These are phyloP conservation scores for Phylloscopus trochilus DNA, from an alignment of 2,113 vertebrate genomes.

Conservation along the genomic window DNA sequence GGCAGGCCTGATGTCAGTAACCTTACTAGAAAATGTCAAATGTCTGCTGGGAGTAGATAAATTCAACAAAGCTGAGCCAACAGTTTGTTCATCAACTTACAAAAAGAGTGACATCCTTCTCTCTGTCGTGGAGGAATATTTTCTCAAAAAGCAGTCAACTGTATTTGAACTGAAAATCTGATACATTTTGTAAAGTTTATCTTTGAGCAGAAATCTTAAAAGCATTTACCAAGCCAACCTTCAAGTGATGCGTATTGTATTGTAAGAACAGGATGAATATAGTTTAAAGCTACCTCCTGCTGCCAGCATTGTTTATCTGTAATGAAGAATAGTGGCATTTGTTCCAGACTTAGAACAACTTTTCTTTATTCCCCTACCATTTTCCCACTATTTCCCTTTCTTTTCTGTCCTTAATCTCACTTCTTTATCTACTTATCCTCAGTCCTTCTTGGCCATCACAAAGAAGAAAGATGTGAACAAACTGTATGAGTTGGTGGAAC, in stretches of 20 bases:
- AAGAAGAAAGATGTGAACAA: not conserved
- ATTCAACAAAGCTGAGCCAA: slow-evolving; percentile 19
- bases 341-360: not conserved
- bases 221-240: not conserved
- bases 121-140: not conserved
- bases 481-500: not conserved
- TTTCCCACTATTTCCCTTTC: not conserved
- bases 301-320: not conserved
- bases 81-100: not conserved
- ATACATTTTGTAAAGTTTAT: not conserved
- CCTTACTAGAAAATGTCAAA: not conserved
- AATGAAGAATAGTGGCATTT: not conserved
- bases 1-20: not conserved
- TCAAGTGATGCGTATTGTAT: not conserved
- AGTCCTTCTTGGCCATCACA: not conserved
- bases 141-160: not conserved
- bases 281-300: not conserved
- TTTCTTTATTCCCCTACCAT: not conserved
- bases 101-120: not conserved
- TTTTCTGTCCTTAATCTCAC: not conserved
- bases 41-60: not conserved
- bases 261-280: not conserved
- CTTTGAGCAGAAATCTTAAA: not conserved
- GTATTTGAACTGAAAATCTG: not conserved
- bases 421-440: not conserved